Conservation (phyloP, 2,888 invertebrate genomes). For the Meghimatium bilineatum region DNA sequence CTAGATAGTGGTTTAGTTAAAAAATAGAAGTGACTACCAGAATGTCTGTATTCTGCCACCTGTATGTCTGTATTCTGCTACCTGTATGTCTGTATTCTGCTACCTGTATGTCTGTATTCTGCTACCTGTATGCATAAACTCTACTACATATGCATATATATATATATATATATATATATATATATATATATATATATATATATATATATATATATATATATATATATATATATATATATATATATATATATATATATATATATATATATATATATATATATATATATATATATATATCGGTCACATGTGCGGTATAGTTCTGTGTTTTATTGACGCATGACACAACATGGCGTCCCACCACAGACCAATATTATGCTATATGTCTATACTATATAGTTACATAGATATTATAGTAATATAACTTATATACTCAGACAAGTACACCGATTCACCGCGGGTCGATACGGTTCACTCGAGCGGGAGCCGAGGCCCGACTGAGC, state of each 20-base stretch:
- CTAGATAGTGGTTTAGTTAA: background rate
- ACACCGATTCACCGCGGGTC: no score
- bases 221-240: slow-evolving; percentile 1
- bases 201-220: slow-evolving; percentile 20
- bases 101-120: no score
- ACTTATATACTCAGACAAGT: no score
- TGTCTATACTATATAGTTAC: background rate
- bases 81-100: background rate
- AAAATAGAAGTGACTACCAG: background rate
- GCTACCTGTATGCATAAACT: background rate
- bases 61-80: background rate
- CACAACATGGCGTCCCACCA: background rate
- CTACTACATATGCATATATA: background rate
- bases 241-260: background rate
- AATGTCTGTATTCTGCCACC: background rate
- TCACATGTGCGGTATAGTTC: background rate
- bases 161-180: slow-evolving; percentile 18
- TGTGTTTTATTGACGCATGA: background rate
- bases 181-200: slow-evolving; percentile 8
- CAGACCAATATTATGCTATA: background rate
- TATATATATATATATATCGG: background rate
- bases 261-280: background rate
- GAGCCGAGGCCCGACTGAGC: no score
- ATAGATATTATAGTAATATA: no score
- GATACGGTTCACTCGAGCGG: no score